phyloP scores from a whole-genome alignment of 2,113 vertebrate species.

The Heloderma charlesbogerti region DNA sequence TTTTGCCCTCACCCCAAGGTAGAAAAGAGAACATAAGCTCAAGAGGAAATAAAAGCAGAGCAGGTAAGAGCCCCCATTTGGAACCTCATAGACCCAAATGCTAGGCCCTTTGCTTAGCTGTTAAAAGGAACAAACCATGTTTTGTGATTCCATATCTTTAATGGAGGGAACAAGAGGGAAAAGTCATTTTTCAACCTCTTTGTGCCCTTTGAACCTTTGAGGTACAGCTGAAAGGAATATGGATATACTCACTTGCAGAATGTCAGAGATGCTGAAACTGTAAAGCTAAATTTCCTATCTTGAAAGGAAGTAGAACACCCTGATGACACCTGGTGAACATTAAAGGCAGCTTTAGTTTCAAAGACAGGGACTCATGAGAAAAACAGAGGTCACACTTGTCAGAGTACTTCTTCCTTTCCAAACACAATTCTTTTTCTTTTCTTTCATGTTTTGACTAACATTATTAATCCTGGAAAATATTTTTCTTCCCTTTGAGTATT shows the following conservation, averaged over 20 bases:
- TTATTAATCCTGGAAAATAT: conserved; percentile 59
- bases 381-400: conserved; percentile 68
- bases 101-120: background rate
- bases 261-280: conserved; percentile 53
- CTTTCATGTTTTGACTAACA: conserved; percentile 65
- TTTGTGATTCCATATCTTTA: conserved; percentile 23
- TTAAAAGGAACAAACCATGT: conserved; percentile 3
- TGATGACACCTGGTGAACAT: conserved; percentile 74
- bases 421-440: conserved; percentile 45
- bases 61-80: background rate
- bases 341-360: conserved; percentile 74
- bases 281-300: conserved; percentile 60
- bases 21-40: background rate
- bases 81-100: background rate
- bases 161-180: conserved; percentile 1
- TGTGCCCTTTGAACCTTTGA: conserved; percentile 62
- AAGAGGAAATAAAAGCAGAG: background rate
- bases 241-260: conserved; percentile 55
- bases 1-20: background rate
- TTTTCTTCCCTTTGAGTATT: conserved; percentile 42
- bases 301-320: conserved; percentile 64
- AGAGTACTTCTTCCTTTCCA: conserved; percentile 61
- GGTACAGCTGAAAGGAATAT: conserved; percentile 50
- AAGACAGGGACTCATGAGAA: conserved; percentile 67
- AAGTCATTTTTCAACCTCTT: conserved; percentile 60